Base-by-base conservation (phyloP, 2,113 vertebrate species). In the Coracopsis vasa region DNA sequence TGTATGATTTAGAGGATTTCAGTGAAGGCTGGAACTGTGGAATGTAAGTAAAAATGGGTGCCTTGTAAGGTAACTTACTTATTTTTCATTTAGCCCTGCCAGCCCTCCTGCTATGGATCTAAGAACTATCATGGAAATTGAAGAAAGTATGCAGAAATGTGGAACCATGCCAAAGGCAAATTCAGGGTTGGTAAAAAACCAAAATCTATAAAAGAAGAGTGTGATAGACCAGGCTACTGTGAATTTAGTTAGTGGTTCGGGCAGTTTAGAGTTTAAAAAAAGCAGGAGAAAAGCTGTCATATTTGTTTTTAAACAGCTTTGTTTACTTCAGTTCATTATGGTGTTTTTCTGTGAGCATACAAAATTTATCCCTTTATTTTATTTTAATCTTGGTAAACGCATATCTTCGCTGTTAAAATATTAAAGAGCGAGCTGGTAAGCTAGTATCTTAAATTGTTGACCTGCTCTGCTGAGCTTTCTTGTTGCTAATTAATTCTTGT, bases 91-190 rank as follows among this genome's bases (percentile, higher is more conserved):
- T 96, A 99, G 99, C 95, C 97, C 98, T 74, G 91, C 97, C 94
- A 98, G 98, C 92, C 98, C 98, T 95, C 98, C 99, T 92, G 98
- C 99, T 73, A 86, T 99, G 98, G 98, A 99, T 97, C 98, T 99
- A 62, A 98, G 99, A 98, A 98, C 98, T 72, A 99, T 99, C 96
- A 99, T 99, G 99, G 98, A 99, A 97, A 99, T 98, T 97, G 99
- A 99, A 98, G 99, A 99, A 97, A 99, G 94, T 77, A 98, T 98
- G 95, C 98, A 98, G 95, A 98, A 98, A 86, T 97, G 97, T 91
- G 98, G 98, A 97, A 97, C 98, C 41, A 98, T 98, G 94, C 98
- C 98, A 95, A 99, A 99, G 98, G 98, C 97, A 96, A 98, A 97
- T 97, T 83, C 97, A 78, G 86, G 98, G 98, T 98, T 96, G 61